Evolutionary conservation across 2,113 vertebrate genomes (phyloP).

Genomic region (Gnathonemus longibarbis): DNA sequence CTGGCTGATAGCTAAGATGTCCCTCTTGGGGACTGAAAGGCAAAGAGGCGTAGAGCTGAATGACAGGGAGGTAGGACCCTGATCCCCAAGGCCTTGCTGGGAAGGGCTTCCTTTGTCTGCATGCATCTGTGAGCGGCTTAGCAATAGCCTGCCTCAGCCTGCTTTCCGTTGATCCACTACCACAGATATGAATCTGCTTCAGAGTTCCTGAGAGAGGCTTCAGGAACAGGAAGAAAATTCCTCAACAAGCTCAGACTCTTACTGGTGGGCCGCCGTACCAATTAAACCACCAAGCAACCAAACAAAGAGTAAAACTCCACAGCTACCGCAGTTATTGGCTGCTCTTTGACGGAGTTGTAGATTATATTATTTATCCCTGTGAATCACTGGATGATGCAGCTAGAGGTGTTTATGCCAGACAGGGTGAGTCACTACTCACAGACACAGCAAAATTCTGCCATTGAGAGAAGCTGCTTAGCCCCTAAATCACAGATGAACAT

Average conservation of each 20-base stretch:
- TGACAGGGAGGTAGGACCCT: not conserved
- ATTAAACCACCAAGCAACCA: not conserved
- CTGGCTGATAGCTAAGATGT: not conserved
- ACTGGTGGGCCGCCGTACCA: not conserved
- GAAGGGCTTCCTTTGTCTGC: not conserved
- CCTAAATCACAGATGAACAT: not conserved
- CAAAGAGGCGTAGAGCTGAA: not conserved
- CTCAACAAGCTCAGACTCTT: conserved; percentile 9
- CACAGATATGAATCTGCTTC: conserved; percentile 1
- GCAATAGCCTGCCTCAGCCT: not conserved
- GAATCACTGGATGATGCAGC: not conserved
- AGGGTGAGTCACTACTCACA: not conserved
- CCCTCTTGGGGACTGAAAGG: not conserved
- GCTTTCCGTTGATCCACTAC: not conserved
- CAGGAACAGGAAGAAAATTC: conserved; percentile 5
- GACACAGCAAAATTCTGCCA: not conserved
- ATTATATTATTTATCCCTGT: not conserved
- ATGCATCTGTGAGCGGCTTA: not conserved
- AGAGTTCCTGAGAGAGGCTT: not conserved
- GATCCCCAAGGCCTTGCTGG: no score
- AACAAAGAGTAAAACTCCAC: not conserved
- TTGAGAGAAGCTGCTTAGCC: not conserved
- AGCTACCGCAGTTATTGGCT: not conserved
- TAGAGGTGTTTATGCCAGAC: not conserved
- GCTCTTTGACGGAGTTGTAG: not conserved